phyloP scores from a whole-genome alignment of 2,113 vertebrate genomes.

The cattle (Bos taurus) region DNA sequence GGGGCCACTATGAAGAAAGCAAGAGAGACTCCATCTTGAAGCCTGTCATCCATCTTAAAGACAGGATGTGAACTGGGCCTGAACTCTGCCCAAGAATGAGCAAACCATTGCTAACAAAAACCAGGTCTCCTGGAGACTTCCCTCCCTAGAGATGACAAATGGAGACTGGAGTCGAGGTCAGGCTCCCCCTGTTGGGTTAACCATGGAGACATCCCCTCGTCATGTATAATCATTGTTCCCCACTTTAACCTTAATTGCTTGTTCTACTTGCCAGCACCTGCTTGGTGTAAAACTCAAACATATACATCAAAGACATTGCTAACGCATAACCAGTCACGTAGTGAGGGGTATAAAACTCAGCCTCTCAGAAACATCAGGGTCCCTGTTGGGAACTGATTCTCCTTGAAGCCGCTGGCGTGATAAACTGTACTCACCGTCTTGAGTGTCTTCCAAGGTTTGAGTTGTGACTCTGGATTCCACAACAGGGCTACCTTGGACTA shows the following conservation, averaged over 20 bases:
- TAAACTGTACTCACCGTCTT: not conserved
- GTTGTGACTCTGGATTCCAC: not conserved
- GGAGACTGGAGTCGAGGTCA: not conserved
- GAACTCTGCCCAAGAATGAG: not conserved
- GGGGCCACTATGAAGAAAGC: not conserved
- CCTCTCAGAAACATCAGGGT: not conserved
- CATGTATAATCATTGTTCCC: not conserved
- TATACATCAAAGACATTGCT: not conserved
- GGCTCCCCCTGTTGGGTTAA: not conserved
- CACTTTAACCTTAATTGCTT: not conserved
- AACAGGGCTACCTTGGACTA: not conserved
- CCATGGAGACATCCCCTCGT: not conserved
- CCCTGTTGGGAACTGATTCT: not conserved
- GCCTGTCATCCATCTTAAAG: not conserved
- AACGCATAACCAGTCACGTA: accelerated
- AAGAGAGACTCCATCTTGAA: not conserved
- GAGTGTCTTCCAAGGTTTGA: not conserved
- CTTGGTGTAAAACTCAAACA: not conserved
- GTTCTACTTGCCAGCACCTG: not conserved
- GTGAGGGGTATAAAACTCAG: not conserved
- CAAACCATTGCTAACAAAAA: not conserved
- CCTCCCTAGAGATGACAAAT: not conserved
- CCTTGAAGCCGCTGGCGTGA: not conserved
- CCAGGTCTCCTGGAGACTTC: not conserved
- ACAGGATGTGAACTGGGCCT: not conserved